Base-by-base conservation (phyloP, 2,113 vertebrate genomes). In the Arenaria interpres region DNA sequence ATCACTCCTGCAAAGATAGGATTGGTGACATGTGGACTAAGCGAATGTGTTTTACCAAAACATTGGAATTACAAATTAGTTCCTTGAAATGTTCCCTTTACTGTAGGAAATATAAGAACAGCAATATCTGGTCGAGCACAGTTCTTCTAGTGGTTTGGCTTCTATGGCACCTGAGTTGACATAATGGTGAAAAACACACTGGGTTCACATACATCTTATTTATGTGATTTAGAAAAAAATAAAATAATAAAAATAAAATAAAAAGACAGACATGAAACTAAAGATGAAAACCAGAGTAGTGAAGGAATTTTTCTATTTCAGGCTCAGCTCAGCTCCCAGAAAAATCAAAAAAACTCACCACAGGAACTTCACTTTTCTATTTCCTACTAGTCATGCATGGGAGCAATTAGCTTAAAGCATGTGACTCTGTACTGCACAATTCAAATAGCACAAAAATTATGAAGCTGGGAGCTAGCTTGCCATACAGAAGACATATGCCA, bases 271-370 rank as follows among this genome's bases (percentile, higher is more conserved):
- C 17, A 16, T 46, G 5, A 91, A 64, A 48, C 13, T 68, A 64
- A 88, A 54, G 53, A 89, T 67, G 51, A 78, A 89, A 94, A 81
- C 3, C 69, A 89, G 72, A 86, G 37, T 32, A 82, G 17, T 90
- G 45, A 76, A 75, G 1, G 33, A 89, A 69, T 81, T 87, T 92
- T 84, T 87, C 46, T 94, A 89, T 89, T 93, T 96, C 51, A 89
- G 59, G 33, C 21, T 67, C 35, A 86, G 32, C 33, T 82, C 35
- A 87, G 48, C 1, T 4, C 23, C 18, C 50, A 43, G n/a, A 7
- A 76, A 91, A 75, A 35, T 21, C 0, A 33, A 71, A 75, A 90
- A 83, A 59, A 6, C 1, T 89, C 6, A 6, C 74, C 76, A 48
- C 64, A 91, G 45, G 51, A 93, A 66, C 73, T 82, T 71, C 2